A percentile compares a stretch with the other conserved stretches of the same genome.
Evolutionary conservation across 2,888 invertebrate genomes (phyloP).

Genomic region (Dichetophora obliterata): DNA sequence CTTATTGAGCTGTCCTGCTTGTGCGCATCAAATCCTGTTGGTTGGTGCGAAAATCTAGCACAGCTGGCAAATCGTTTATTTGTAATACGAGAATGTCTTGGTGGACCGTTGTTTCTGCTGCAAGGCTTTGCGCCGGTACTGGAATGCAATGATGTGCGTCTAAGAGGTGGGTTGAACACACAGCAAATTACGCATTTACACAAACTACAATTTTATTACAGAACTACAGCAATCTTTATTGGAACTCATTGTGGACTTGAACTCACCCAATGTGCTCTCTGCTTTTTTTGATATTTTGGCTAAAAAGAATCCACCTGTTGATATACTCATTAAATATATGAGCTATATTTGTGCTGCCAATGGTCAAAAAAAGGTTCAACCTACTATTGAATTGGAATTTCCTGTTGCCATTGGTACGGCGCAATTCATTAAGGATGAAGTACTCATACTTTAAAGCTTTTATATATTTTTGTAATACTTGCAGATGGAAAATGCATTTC

Average conservation of each 20-base stretch:
- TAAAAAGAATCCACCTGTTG: slow-evolving; percentile 72
- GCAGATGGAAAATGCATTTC: slow-evolving; percentile 63
- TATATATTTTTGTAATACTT: slow-evolving; percentile 24
- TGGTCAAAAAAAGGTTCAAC: slow-evolving; percentile 60
- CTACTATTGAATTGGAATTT: slow-evolving; percentile 65
- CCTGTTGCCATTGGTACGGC: slow-evolving; percentile 60
- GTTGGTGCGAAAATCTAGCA: slow-evolving; percentile 65
- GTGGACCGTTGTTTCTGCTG: slow-evolving; percentile 65
- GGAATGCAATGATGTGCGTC: slow-evolving; percentile 58
- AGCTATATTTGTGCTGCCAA: slow-evolving; percentile 63
- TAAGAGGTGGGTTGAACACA: slow-evolving; percentile 60
- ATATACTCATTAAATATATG: slow-evolving; percentile 73
- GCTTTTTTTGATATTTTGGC: slow-evolving; percentile 75
- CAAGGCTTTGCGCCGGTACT: slow-evolving; percentile 66
- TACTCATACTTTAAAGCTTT: neutral
- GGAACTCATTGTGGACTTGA: slow-evolving; percentile 73
- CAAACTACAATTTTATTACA: too few species aligned
- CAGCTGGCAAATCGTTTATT: slow-evolving; percentile 66
- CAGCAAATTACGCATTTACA: too few species aligned
- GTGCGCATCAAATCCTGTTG: slow-evolving; percentile 61
- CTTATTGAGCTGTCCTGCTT: slow-evolving; percentile 64
- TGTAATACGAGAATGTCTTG: slow-evolving; percentile 68
- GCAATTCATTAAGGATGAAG: neutral
- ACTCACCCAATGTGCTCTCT: slow-evolving; percentile 70
- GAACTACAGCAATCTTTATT: slow-evolving; percentile 78